These are phyloP conservation scores for Tetramorium bicarinatum DNA, from an alignment of 2,888 invertebrate species.

Conservation along the genomic window DNA sequence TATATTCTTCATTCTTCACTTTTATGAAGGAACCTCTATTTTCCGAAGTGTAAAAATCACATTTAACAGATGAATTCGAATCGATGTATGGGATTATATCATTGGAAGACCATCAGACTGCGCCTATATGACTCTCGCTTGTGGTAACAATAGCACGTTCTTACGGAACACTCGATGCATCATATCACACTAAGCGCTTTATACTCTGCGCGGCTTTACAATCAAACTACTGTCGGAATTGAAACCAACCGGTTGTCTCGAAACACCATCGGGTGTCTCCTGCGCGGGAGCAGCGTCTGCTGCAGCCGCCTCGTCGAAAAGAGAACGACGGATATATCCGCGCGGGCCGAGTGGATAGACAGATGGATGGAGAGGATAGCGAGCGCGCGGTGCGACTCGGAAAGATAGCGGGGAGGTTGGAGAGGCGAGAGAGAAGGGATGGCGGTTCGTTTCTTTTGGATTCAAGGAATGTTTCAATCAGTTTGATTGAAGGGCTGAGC, in stretches of 20 bases:
- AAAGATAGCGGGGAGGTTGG: constrained; percentile 60
- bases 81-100: background rate
- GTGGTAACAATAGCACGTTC: constrained; percentile 31
- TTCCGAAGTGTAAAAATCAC: background rate
- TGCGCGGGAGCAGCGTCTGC: constrained; percentile 20
- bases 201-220: constrained; percentile 46
- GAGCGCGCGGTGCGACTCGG: constrained; percentile 55
- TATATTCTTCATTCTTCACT: background rate
- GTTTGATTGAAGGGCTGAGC: constrained; percentile 86
- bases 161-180: constrained; percentile 33
- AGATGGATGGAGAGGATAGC: constrained; percentile 60
- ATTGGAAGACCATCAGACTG: background rate
- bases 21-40: background rate
- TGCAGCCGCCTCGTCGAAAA: constrained; percentile 45
- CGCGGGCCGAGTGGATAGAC: constrained; percentile 64
- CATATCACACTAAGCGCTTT: constrained; percentile 53
- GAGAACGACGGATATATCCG: constrained; percentile 56
- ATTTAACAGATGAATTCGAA: background rate
- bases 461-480: constrained; percentile 87
- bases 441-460: constrained; percentile 86
- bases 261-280: constrained; percentile 65
- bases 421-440: constrained; percentile 67
- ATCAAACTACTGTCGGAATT: constrained; percentile 56
- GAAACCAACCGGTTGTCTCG: constrained; percentile 58
- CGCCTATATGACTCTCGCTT: constrained; percentile 29